phyloP scores from a whole-genome alignment of 2,888 invertebrate species.

The Lycophotia porphyrea region DNA sequence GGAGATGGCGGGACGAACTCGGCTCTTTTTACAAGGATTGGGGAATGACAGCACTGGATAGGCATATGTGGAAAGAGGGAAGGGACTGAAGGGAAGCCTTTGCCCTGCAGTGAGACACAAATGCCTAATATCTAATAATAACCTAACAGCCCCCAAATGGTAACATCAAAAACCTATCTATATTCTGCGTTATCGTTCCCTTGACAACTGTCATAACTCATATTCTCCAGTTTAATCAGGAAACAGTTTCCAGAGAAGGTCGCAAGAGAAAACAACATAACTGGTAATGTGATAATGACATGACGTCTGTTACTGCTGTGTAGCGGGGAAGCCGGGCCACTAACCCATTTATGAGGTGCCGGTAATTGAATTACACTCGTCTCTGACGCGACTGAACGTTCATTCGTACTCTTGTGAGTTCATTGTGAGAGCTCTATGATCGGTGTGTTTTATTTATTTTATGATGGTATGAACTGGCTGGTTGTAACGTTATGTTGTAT shows the following conservation, averaged over 20 bases:
- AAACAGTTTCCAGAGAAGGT: conserved; percentile 50
- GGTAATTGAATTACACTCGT: conserved; percentile 82
- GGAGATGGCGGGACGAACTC: too few relatives aligned
- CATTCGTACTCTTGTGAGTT: conserved; percentile 55
- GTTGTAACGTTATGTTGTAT: conserved; percentile 21
- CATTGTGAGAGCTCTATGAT: conserved; percentile 46
- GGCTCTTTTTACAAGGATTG: too few relatives aligned
- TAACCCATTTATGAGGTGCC: conserved; percentile 83
- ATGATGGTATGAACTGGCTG: neutral
- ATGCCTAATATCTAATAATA: too few relatives aligned
- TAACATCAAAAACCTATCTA: neutral
- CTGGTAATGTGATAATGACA: conserved; percentile 75
- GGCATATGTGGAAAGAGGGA: too few relatives aligned
- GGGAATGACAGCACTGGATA: too few relatives aligned
- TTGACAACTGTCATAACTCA: conserved; percentile 2
- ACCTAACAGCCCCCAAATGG: neutral
- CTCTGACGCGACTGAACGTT: conserved; percentile 68
- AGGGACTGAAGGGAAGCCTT: too few relatives aligned
- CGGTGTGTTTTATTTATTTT: conserved; percentile 22
- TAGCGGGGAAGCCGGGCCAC: conserved; percentile 80
- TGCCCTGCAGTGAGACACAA: too few relatives aligned
- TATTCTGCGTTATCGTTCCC: neutral
- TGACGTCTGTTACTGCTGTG: conserved; percentile 67
- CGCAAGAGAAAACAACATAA: conserved; percentile 61
- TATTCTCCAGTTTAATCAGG: conserved; percentile 33